A percentile compares a stretch with the other conserved stretches of the same genome.
Conservation (phyloP, 2,113 vertebrate genomes). For the Hydrochoerus hydrochaeris region DNA sequence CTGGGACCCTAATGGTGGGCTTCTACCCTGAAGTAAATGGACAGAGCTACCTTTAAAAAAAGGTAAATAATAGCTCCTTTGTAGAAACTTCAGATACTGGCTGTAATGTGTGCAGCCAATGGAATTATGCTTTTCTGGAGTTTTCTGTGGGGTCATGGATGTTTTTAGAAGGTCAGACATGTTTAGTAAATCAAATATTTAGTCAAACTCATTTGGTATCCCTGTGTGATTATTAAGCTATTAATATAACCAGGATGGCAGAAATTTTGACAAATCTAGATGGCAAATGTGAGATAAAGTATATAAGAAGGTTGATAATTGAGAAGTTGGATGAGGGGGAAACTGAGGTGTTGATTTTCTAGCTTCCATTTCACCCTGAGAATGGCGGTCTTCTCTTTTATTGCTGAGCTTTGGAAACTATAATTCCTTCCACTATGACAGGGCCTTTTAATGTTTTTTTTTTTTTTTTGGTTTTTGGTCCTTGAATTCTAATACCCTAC, state of each 20-base stretch:
- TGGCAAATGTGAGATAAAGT: background rate
- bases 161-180: background rate
- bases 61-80: constrained; percentile 13
- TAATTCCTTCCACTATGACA: background rate
- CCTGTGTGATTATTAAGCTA: background rate
- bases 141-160: background rate
- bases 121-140: background rate
- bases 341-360: background rate
- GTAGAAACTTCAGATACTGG: background rate
- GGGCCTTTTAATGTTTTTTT: too few relatives aligned
- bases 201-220: background rate
- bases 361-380: background rate
- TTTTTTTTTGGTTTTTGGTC: background rate
- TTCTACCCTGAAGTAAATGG: constrained; percentile 52
- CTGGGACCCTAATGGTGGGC: background rate
- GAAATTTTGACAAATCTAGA: background rate
- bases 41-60: background rate
- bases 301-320: background rate
- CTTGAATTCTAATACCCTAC: background rate
- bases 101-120: background rate
- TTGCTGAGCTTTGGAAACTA: background rate
- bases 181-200: background rate
- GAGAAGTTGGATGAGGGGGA: background rate
- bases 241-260: background rate
- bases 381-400: background rate